Percentiles rank a stretch among this genome's conserved stretches.
phyloP scores from a whole-genome alignment of 2,888 invertebrate species.

The Craniophora ligustri region DNA sequence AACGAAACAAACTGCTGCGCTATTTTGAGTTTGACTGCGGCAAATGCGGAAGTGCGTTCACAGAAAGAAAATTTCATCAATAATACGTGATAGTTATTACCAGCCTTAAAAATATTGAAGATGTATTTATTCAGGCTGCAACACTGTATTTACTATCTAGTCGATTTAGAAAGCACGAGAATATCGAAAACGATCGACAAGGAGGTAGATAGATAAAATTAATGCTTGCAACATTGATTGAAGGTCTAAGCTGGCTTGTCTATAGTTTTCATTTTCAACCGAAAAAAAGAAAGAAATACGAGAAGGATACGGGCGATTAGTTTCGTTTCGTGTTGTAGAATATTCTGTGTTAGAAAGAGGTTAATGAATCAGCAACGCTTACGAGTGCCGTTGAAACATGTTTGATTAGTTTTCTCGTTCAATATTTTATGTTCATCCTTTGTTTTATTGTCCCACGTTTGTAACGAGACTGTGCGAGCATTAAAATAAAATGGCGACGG shows the following conservation, averaged over 20 bases:
- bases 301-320: slow-evolving; percentile 75
- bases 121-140: slow-evolving; percentile 13
- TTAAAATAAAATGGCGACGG: slow-evolving; percentile 92
- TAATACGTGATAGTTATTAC: slow-evolving; percentile 49
- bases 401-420: slow-evolving; percentile 75
- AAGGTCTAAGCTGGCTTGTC: slow-evolving; percentile 55
- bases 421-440: slow-evolving; percentile 81
- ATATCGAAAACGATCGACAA: neutral
- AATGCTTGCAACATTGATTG: slow-evolving; percentile 43
- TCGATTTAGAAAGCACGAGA: slow-evolving; percentile 1
- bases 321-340: slow-evolving; percentile 77
- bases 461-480: slow-evolving; percentile 74
- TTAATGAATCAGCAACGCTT: slow-evolving; percentile 80
- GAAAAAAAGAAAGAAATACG: slow-evolving; percentile 68
- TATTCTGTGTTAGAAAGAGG: slow-evolving; percentile 74
- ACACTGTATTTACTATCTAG: slow-evolving; percentile 28
- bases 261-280: slow-evolving; percentile 52
- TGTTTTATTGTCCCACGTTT: slow-evolving; percentile 80
- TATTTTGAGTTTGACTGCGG: slow-evolving; percentile 35
- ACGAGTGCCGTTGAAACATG: slow-evolving; percentile 81
- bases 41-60: slow-evolving; percentile 53
- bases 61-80: slow-evolving; percentile 56
- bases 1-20: slow-evolving; percentile 32
- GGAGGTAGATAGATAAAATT: neutral
- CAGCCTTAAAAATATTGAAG: slow-evolving; percentile 36